A percentile compares a stretch with the other conserved stretches of the same genome.
Evolutionary conservation across 2,113 vertebrate genomes (phyloP).

Genomic region (Limnothrissa miodon): DNA sequence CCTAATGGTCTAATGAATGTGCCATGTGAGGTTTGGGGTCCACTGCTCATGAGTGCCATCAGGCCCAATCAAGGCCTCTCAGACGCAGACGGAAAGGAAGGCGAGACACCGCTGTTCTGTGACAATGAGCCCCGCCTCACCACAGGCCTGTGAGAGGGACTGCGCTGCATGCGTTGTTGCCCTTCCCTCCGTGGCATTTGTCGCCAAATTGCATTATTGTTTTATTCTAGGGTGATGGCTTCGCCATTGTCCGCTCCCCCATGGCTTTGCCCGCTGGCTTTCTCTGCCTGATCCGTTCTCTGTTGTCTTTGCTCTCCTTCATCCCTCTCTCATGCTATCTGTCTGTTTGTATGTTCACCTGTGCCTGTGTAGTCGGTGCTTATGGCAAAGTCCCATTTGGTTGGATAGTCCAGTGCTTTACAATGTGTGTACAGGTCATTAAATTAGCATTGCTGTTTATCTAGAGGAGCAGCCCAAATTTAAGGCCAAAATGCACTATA

Average conservation of each 20-base stretch:
- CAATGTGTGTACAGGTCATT: slow-evolving; percentile 78
- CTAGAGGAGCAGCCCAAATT: slow-evolving; percentile 73
- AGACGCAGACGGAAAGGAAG: slow-evolving; percentile 73
- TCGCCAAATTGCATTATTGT: slow-evolving; percentile 14
- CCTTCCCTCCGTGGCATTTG: not conserved
- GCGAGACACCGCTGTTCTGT: slow-evolving; percentile 76
- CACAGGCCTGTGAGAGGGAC: not conserved
- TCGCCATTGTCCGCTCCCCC: not conserved
- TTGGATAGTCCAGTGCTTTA: slow-evolving; percentile 78
- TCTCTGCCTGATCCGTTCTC: slow-evolving; percentile 14
- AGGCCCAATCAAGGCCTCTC: slow-evolving; percentile 87
- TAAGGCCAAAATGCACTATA: slow-evolving; percentile 64
- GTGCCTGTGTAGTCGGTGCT: slow-evolving; percentile 26
- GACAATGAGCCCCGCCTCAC: slow-evolving; percentile 48
- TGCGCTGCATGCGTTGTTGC: not conserved
- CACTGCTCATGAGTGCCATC: slow-evolving; percentile 86
- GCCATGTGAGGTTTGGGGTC: slow-evolving; percentile 83
- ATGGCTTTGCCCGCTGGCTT: slow-evolving; percentile 2
- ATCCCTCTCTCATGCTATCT: slow-evolving; percentile 36
- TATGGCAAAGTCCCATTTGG: slow-evolving; percentile 75
- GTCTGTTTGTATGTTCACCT: not conserved
- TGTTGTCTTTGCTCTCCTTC: slow-evolving; percentile 50
- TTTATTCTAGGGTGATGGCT: slow-evolving; percentile 10
- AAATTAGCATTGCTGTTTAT: slow-evolving; percentile 81
- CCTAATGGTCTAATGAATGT: slow-evolving; percentile 87